Evolutionary conservation across 2,797 vertebrate genomes (phyloP), one percentile per base, ranked within the genome.

Genomic region (Sandelia bainsii): DNA sequence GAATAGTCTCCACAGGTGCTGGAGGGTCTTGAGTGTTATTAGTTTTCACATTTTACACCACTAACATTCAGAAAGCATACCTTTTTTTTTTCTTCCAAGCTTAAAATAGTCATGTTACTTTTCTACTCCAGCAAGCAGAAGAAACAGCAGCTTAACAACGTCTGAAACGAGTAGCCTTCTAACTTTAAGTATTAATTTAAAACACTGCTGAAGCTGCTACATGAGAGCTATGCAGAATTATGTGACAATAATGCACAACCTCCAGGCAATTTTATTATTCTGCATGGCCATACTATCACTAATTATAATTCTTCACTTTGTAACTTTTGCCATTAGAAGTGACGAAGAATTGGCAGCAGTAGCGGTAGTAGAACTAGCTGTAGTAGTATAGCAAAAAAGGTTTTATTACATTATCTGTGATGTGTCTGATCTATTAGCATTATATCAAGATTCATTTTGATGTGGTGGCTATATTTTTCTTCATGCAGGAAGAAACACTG

Each of bases 51-150:
- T 45, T 69, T 51, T 58, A 37, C 22, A 65, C 42, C 48, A 11
- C 20, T 40, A 42, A 51, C 44, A 32, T 29, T 49, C 9, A 56
- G 14, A 53, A 48, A n/a, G 44, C n/a, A 19, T 7, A 23, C 32
- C 17, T 25, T 27, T 42, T 27, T 13, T 16, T 59, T 54, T 65
- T 62, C 57, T 60, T 44, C 57, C 56, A 45, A 59, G 29, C 40
- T 48, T 19, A 54, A 50, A 49, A 79, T 34, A 66, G 16, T 69
- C 29, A 53, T 29, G 7, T 64, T 44, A 40, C 62, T 56, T 81
- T 72, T 69, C 72, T 76, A 60, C 57, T 56, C 61, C 56, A 63
- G 44, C 57, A 54, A 70, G 64, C 70, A 61, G 68, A 69, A 46
- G 64, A 66, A 60, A 70, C 56, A 71, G 69, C 66, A 51, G 69